Evolutionary conservation across 2,797 vertebrate genomes (phyloP), one percentile per base, ranked within the genome.

Genomic region (Philypnodon macrostomus): DNA sequence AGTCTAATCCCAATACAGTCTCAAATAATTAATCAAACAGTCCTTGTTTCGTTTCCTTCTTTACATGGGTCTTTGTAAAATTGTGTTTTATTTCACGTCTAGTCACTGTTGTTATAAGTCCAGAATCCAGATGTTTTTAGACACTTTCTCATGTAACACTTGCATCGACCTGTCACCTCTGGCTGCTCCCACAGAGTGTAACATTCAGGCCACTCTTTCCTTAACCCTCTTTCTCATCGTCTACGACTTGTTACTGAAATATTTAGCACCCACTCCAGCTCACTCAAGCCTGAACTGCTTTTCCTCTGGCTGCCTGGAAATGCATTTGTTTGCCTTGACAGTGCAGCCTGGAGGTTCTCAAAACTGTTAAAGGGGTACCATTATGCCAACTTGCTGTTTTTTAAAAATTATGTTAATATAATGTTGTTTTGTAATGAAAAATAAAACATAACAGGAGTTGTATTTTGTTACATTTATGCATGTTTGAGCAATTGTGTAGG

Each of bases 261-360:
- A 88, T 86, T 85, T 80, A 85, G 66, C 72, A 65, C 54, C 67
- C 65, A 70, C 67, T 74, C 56, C 46, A 11, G 53, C 67, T 68
- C 66, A 54, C 63, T n/a, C n/a, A 59, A 48, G 54, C 67, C 46
- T 35, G 51, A 24, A 21, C 56, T 47, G 39, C 63, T 48, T 52
- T 63, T 57, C 55, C 61, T 73, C 65, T 63, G 67, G 67, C 63
- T 67, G 67, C 40, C 38, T 73, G 54, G 62, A 74, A 68, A 68
- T 70, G 34, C 56, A 73, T 57, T 66, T 69, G 53, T 46, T 54
- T 17, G 50, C 50, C 48, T 54, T 17, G 50, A 48, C 48, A 46
- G 61, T 62, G 52, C 19, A 24, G 44, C 23, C 33, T 36, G 23
- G 44, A 34, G 68, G 55, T 39, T 41, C 62, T 54, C 69, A 17